Evolutionary conservation across 1,140 invertebrate species (phyloP).

Genomic region (Hycleus phaleratus): DNA sequence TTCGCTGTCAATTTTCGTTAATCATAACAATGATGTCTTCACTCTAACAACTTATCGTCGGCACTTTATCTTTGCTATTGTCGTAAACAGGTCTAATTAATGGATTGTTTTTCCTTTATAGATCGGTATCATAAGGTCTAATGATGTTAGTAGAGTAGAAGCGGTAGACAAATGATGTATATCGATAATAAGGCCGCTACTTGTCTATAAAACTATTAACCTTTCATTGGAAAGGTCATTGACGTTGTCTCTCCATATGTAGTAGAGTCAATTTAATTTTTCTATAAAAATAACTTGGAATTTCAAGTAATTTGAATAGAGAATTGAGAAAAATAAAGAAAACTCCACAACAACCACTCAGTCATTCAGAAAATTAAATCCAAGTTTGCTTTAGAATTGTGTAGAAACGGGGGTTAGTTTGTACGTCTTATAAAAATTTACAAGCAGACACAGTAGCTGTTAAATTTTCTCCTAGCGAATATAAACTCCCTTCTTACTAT

Average conservation of each 20-base stretch:
- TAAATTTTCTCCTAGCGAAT: constrained; percentile 9
- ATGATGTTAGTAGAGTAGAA: no score
- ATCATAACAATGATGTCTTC: constrained; percentile 1
- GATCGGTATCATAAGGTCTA: no score
- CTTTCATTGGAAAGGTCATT: background rate
- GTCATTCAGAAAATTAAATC: no score
- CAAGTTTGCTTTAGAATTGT: no score
- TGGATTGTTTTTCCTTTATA: background rate
- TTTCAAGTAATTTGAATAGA: no score
- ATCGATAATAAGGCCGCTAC: no score
- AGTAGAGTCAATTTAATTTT: background rate
- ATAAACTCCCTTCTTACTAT: no score
- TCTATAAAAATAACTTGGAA: background rate
- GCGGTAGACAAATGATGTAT: no score
- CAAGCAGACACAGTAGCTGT: constrained; percentile 9
- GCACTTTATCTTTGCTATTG: background rate
- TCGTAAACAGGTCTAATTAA: background rate
- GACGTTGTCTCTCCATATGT: background rate
- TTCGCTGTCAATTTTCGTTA: background rate
- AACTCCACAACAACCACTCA: no score
- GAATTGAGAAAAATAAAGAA: no score
- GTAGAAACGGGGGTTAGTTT: no score
- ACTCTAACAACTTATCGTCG: no score
- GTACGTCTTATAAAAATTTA: constrained; percentile 3
- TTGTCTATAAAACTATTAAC: background rate